Evolutionary conservation across 2,113 vertebrate species (phyloP).

Genomic region (Stomatorhinus ivindoensis): DNA sequence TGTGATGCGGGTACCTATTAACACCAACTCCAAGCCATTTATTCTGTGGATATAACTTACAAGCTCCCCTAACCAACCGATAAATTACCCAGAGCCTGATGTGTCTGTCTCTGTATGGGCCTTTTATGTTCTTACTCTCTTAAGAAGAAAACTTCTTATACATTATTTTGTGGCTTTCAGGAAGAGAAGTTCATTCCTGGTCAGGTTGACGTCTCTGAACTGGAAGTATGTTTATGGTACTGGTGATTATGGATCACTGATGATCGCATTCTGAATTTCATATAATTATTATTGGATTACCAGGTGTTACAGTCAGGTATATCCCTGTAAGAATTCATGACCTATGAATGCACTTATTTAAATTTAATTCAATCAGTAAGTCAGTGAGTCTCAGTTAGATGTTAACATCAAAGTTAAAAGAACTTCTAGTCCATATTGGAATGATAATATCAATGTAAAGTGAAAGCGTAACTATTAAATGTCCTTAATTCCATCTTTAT

Average conservation of each 20-base stretch:
- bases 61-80: not conserved
- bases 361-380: not conserved
- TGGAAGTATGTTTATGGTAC: not conserved
- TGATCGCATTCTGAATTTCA: not conserved
- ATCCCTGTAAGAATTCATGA: not conserved
- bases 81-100: not conserved
- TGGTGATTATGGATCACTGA: not conserved
- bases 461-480: not conserved
- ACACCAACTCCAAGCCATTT: not conserved
- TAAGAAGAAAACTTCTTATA: not conserved
- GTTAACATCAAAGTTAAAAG: not conserved
- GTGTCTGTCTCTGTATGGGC: not conserved
- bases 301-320: not conserved
- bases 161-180: not conserved
- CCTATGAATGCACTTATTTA: not conserved
- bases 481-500: not conserved
- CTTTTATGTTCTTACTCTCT: not conserved
- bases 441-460: not conserved
- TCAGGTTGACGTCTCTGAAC: not conserved
- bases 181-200: not conserved
- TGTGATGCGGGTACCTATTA: conserved; percentile 9
- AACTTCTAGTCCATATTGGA: not conserved
- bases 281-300: not conserved
- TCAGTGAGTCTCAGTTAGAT: not conserved
- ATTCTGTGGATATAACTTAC: not conserved